Evolutionary conservation across 2,888 invertebrate genomes (phyloP).

Genomic region (Leptothorax acervorum): DNA sequence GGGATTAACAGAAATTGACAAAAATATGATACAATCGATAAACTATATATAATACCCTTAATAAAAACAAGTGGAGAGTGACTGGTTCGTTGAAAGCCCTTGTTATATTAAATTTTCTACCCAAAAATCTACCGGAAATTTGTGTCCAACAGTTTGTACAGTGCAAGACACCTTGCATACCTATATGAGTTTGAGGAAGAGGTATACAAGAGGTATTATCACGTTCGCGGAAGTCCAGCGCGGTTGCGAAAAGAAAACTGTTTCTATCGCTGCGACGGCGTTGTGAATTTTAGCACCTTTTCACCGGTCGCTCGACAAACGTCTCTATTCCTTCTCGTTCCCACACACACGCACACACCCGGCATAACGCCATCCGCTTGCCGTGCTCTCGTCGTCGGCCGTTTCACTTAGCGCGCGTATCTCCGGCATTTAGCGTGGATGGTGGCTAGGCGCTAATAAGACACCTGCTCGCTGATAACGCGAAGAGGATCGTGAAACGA

Average conservation of each 20-base stretch:
- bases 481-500: conserved; percentile 46
- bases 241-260: conserved; percentile 23
- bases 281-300: conserved; percentile 71
- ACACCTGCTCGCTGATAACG: conserved; percentile 60
- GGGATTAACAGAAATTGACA: background rate
- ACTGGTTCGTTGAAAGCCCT: background rate
- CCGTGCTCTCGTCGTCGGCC: conserved; percentile 27
- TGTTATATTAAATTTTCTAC: conserved; percentile 1
- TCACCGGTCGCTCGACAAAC: conserved; percentile 56
- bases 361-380: conserved; percentile 23
- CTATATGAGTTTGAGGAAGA: background rate
- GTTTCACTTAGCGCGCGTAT: conserved; percentile 51
- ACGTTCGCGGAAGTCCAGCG: conserved; percentile 36
- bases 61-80: background rate
- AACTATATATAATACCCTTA: background rate
- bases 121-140: background rate
- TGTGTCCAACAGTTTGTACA: background rate
- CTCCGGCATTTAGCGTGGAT: conserved; percentile 64
- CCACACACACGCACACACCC: conserved; percentile 24
- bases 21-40: background rate
- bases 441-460: conserved; percentile 62
- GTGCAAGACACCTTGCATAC: background rate
- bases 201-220: background rate
- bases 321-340: conserved; percentile 27
- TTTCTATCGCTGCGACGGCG: conserved; percentile 22